A percentile compares a stretch with the other conserved stretches of the same genome.
Conservation (phyloP, 1,140 invertebrate genomes). For the Pissodes strobi region DNA sequence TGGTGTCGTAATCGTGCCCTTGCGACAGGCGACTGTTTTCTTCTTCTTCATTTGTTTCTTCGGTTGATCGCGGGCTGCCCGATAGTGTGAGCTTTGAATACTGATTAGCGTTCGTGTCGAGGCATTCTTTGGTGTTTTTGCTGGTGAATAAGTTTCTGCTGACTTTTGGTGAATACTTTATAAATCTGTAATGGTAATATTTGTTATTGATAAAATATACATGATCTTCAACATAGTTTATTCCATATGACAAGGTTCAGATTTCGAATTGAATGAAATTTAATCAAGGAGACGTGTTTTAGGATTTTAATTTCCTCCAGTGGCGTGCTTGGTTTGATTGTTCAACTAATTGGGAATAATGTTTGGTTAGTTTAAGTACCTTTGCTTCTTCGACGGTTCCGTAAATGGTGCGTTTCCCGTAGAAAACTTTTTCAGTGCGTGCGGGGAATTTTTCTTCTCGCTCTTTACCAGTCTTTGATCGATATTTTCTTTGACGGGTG, state of each 20-base stretch:
- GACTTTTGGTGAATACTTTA: conserved; percentile 48
- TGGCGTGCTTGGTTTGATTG: too few species aligned
- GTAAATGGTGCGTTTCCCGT: conserved; percentile 13
- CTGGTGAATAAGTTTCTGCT: conserved; percentile 51
- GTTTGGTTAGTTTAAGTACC: conserved; percentile 1
- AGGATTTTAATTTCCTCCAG: too few species aligned
- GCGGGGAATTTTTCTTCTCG: conserved; percentile 29
- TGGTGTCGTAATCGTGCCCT: conserved; percentile 22
- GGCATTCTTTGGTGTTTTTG: conserved; percentile 40
- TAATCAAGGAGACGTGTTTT: too few species aligned
- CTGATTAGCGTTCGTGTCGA: conserved; percentile 44
- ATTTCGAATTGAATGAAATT: too few species aligned
- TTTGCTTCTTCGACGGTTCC: conserved; percentile 20
- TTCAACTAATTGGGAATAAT: too few species aligned
- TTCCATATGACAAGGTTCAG: neutral
- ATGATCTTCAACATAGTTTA: too few species aligned
- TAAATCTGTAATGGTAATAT: conserved; percentile 32
- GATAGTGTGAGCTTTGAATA: conserved; percentile 45
- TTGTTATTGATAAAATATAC: too few species aligned
- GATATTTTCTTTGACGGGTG: conserved; percentile 40
- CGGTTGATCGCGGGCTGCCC: conserved; percentile 22
- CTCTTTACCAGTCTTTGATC: conserved; percentile 20
- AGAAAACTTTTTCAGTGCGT: conserved; percentile 19
- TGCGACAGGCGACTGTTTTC: conserved; percentile 19
- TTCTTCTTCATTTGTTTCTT: conserved; percentile 32